A percentile compares a stretch with the other conserved stretches of the same genome.
Conservation (phyloP, 2,797 vertebrate genomes). For the Iguana delicatissima region DNA sequence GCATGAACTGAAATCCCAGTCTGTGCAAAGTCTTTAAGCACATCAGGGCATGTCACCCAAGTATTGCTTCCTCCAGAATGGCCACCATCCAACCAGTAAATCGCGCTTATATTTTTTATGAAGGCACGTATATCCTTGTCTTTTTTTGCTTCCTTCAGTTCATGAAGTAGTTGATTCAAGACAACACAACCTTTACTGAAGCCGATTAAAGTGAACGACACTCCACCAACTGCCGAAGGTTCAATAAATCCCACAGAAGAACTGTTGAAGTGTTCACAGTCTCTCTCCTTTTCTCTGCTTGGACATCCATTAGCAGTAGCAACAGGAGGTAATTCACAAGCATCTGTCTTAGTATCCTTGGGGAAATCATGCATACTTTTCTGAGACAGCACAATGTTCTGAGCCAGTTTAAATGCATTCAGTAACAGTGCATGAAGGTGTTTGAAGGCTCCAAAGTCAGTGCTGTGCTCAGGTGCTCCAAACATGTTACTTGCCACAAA, state of each 20-base stretch:
- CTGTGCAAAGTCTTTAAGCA: constrained; percentile 86
- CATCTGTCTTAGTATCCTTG: constrained; percentile 72
- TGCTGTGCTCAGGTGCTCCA: constrained; percentile 91
- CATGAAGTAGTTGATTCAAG: constrained; percentile 95
- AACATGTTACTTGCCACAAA: constrained; percentile 97
- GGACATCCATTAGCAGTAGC: constrained; percentile 78
- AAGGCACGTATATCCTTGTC: constrained; percentile 86
- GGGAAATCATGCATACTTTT: constrained; percentile 71
- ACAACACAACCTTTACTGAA: constrained; percentile 99
- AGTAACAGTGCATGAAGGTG: constrained; percentile 91
- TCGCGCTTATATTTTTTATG: constrained; percentile 84
- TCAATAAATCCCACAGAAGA: constrained; percentile 64
- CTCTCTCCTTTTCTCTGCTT: constrained; percentile 68
- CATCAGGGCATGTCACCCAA: constrained; percentile 91
- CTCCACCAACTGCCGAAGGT: constrained; percentile 75
- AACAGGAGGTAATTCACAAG: constrained; percentile 71
- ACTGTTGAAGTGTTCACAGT: constrained; percentile 71
- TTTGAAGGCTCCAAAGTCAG: constrained; percentile 85
- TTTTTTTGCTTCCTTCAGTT: constrained; percentile 87
- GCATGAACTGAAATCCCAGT: constrained; percentile 88
- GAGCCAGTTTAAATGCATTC: constrained; percentile 88
- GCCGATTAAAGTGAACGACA: constrained; percentile 89
- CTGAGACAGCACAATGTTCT: constrained; percentile 76
- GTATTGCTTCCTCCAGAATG: constrained; percentile 96
- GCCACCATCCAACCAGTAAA: constrained; percentile 98